phyloP scores from a whole-genome alignment of 2,113 vertebrate genomes.

The Sinocyclocheilus anshuiensis region DNA sequence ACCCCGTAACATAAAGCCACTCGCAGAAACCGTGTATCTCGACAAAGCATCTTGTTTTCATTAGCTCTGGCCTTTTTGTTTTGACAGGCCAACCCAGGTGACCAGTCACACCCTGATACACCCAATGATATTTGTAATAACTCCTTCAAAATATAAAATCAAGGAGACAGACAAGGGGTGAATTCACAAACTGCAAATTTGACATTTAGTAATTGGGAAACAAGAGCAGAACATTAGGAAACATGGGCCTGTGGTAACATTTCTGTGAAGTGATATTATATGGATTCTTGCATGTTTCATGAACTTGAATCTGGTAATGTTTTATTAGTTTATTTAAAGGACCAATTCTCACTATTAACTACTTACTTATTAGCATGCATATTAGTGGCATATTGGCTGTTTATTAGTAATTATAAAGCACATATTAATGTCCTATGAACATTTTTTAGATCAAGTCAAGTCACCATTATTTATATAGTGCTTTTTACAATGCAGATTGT shows the following conservation, averaged over 20 bases:
- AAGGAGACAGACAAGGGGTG: not conserved
- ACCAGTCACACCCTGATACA: not conserved
- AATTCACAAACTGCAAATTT: not conserved
- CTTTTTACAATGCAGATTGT: too few species aligned
- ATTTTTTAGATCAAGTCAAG: too few species aligned
- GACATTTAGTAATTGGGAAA: not conserved
- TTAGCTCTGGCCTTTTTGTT: not conserved
- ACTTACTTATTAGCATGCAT: not conserved
- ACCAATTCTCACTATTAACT: too few species aligned
- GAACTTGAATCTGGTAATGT: not conserved
- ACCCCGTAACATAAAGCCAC: not conserved
- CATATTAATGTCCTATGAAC: too few species aligned
- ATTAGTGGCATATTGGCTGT: not conserved
- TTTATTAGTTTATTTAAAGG: not conserved
- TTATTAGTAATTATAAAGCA: not conserved
- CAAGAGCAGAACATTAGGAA: not conserved
- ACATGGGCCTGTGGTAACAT: not conserved
- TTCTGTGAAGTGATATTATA: not conserved
- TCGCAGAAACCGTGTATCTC: not conserved
- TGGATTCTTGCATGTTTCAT: not conserved
- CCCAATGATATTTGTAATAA: not conserved
- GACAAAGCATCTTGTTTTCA: not conserved
- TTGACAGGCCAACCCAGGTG: not conserved
- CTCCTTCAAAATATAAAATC: not conserved
- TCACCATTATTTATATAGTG: too few species aligned